Evolutionary conservation across 2,113 vertebrate species (phyloP), one percentile per base, ranked within the genome.

Genomic region (Sapajus apella): DNA sequence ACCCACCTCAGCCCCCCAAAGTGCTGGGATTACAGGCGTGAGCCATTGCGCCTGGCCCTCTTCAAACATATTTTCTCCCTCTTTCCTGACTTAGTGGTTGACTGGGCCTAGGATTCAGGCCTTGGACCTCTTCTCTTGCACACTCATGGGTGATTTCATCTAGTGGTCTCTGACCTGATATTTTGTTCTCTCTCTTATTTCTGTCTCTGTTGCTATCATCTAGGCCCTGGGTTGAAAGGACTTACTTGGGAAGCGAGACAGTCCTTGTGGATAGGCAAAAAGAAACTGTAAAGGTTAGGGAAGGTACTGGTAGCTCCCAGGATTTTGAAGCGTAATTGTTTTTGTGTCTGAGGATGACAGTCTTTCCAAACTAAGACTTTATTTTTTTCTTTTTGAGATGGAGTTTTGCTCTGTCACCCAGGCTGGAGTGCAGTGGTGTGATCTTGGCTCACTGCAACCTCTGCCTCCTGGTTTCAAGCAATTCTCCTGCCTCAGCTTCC

Each of bases 361-460:
- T 27, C 25, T 90, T 95, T 87, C 58, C 21, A 52, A 87, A 92
- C 64, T 25, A 91, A 81, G 77, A 14, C 66, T 35, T 68, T 68
- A 52, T 52, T 52, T 58, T 25, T 58, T 25, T 58, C 21, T 58
- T 58, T 25, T 25, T 58, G 56, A 58, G 23, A 23, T 25, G 23
- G 56, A 58, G 21, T 9, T 25, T 58, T 25, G 8, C 56, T 58
- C 21, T 58, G 56, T 58, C 21, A 9, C 23, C 56, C 21, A 58
- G 56, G 8, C 56, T 58, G 3, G 7, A 58, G 56, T 58, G 56
- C 56, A 58, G 56, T 58, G 56, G 21, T 25, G 23, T 21, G 16
- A 52, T 52, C 52, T 52, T 52, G 52, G 23, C 21, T 58, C 56
- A 25, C 21, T 23, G 56, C 56, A 20, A 58, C 56, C 56, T 25